phyloP scores from a whole-genome alignment of 2,113 vertebrate species.

The Dipodomys spectabilis region DNA sequence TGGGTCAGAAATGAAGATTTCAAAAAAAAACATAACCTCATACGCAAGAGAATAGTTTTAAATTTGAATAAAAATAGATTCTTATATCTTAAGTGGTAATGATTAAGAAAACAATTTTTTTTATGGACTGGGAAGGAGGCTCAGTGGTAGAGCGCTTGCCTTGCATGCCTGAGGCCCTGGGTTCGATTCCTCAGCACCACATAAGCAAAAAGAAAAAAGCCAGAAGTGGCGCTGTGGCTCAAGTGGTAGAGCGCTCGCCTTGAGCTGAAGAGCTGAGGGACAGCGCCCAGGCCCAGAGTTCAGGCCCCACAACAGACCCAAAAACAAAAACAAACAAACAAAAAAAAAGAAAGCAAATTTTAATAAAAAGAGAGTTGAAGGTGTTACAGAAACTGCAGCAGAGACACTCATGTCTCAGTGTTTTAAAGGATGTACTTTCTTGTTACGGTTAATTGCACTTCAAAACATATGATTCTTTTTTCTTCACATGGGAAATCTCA shows the following conservation, averaged over 20 bases:
- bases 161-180: too few relatives aligned
- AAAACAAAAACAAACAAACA: too few relatives aligned
- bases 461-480: background rate
- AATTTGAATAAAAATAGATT: background rate
- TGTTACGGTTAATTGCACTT: background rate
- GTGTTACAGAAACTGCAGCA: background rate
- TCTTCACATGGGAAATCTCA: background rate
- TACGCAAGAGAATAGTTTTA: slow-evolving; percentile 9
- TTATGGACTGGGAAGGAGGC: too few relatives aligned
- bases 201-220: too few relatives aligned
- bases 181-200: too few relatives aligned
- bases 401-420: background rate
- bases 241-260: too few relatives aligned
- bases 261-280: too few relatives aligned
- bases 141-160: too few relatives aligned
- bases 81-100: background rate
- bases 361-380: background rate
- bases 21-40: background rate
- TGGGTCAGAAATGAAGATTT: slow-evolving; percentile 14
- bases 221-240: too few relatives aligned
- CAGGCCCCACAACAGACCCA: too few relatives aligned
- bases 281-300: too few relatives aligned
- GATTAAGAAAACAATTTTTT: background rate
- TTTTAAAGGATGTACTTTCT: background rate
- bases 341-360: background rate